Base-by-base conservation (phyloP, 2,888 invertebrate genomes). In the Synanthedon myopaeformis region DNA sequence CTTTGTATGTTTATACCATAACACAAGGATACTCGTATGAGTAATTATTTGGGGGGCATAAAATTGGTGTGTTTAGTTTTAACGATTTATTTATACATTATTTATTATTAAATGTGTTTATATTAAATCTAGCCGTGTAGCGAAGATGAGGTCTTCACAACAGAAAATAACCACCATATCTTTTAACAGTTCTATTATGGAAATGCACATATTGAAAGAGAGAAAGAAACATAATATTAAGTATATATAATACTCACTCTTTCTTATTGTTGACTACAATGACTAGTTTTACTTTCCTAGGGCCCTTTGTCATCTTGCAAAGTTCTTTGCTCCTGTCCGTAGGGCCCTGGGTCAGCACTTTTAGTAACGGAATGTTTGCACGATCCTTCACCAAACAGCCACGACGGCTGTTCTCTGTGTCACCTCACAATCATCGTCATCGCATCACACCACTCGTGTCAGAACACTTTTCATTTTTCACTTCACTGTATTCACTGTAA, bases 231-330 rank as follows among this genome's bases (percentile, higher is more conserved):
- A 35, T 35, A n/a, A n/a, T n/a, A 10, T 53, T 23, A 23, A 23
- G 52, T 50, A 49, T 42, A 49, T 42, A 3, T 35, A 57, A 60
- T 86, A 88, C 88, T 88, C 62, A 88, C 88, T 88, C 88, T 79
- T 88, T 88, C 76, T 88, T 88, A 82, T 88, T 88, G 84, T 88
- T 88, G 79, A 88, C 88, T 77, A 88, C 88, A 84, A 88, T 88
- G 85, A 88, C 88, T 82, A 88, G 86, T 64, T 88, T 88, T 70
- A 88, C 88, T 77, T 88, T 88, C 79, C 88, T 80, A 80, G 88
- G 88, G 84, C 88, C 88, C 87, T 88, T 88, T 72, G 88, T 88
- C 88, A 88, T 88, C 80, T 83, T 88, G 88, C 85, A 86, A 70
- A 75, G 69, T 69, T 83, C 84, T 74, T 82, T 82, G 74, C 78